phyloP scores from a whole-genome alignment of 2,888 invertebrate species.

The Microctonus hyperodae region DNA sequence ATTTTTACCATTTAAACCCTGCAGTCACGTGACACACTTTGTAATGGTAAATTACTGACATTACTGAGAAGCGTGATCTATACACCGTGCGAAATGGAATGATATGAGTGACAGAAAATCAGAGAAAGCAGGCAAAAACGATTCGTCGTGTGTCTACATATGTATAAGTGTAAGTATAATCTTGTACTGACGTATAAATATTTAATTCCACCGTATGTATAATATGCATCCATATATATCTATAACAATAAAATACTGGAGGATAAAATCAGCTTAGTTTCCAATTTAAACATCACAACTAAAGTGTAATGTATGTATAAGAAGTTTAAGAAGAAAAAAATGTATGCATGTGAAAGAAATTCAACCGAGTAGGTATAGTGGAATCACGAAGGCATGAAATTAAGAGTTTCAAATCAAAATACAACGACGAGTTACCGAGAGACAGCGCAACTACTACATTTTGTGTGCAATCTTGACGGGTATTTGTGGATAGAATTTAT shows the following conservation, averaged over 20 bases:
- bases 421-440: background rate
- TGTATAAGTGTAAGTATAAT: background rate
- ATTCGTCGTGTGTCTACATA: too few relatives aligned
- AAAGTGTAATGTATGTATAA: too few relatives aligned
- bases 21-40: conserved; percentile 30
- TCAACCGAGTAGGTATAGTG: too few relatives aligned
- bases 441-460: background rate
- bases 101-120: background rate
- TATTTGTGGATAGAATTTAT: too few relatives aligned
- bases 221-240: too few relatives aligned
- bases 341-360: too few relatives aligned
- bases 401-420: conserved; percentile 36
- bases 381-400: conserved; percentile 42
- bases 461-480: background rate
- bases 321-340: too few relatives aligned
- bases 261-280: too few relatives aligned
- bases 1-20: conserved; percentile 22
- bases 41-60: conserved; percentile 19
- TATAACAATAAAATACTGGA: too few relatives aligned
- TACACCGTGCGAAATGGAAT: conserved; percentile 13
- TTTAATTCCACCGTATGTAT: too few relatives aligned
- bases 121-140: too few relatives aligned
- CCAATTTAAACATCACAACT: too few relatives aligned
- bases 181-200: background rate
- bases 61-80: conserved; percentile 20